A percentile compares a stretch with the other conserved stretches of the same genome.
These are phyloP conservation scores for Coptodon rendalli DNA, from an alignment of 2,113 vertebrate species.

Conservation along the genomic window DNA sequence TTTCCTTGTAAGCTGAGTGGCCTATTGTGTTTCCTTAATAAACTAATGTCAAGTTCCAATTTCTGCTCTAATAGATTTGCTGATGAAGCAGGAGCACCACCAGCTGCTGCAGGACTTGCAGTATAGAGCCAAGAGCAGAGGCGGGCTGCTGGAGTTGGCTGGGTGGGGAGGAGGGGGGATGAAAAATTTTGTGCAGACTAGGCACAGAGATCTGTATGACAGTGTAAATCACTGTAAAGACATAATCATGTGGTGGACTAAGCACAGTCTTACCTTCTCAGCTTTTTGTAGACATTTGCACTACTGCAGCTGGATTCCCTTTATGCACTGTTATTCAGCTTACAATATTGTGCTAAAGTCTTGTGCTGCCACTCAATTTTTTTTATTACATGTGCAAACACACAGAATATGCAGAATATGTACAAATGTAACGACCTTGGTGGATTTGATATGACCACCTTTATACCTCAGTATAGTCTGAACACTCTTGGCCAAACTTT, in stretches of 20 bases:
- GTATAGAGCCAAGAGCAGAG: neutral
- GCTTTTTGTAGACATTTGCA: neutral
- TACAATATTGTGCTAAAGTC: neutral
- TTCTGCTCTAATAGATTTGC: constrained; percentile 9
- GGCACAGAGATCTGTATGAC: neutral
- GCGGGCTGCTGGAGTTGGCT: neutral
- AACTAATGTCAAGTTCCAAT: constrained; percentile 7
- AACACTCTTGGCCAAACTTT: neutral
- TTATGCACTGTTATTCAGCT: neutral
- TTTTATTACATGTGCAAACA: neutral
- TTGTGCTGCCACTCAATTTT: neutral
- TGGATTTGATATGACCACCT: neutral
- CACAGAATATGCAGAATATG: neutral
- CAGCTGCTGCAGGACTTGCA: constrained; percentile 9
- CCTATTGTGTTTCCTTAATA: constrained; percentile 1
- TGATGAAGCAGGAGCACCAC: constrained; percentile 35
- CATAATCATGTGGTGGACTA: neutral
- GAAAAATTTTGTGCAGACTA: neutral
- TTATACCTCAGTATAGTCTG: neutral
- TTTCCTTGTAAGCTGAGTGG: neutral
- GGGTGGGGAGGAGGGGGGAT: neutral
- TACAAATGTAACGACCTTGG: neutral
- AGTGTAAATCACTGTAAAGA: neutral
- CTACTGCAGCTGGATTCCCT: neutral
- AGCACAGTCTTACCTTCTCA: neutral